phyloP scores from a whole-genome alignment of 2,888 invertebrate genomes.

The Megastigmus dorsalis region DNA sequence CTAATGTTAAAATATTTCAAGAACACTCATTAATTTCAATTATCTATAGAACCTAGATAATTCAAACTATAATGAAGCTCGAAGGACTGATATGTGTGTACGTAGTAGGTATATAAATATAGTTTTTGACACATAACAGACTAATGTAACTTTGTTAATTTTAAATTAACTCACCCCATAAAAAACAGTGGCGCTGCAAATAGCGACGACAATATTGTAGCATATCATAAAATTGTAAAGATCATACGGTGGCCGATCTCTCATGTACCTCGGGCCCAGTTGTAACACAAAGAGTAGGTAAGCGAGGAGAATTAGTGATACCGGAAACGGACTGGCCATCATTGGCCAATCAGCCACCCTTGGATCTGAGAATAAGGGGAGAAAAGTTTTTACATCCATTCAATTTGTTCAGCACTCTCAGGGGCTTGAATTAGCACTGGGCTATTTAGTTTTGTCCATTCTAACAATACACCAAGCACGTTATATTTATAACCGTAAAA shows the following conservation, averaged over 20 bases:
- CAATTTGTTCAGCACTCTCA: neutral
- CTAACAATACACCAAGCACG: neutral
- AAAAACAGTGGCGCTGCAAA: slow-evolving; percentile 80
- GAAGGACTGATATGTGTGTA: too few relatives aligned
- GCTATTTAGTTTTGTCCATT: neutral
- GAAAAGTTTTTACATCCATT: slow-evolving; percentile 23
- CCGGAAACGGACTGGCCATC: slow-evolving; percentile 67
- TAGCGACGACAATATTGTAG: slow-evolving; percentile 75
- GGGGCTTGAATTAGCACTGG: neutral
- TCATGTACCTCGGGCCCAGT: slow-evolving; percentile 68
- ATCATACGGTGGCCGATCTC: slow-evolving; percentile 64
- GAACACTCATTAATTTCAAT: too few relatives aligned
- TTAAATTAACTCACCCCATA: slow-evolving; percentile 79
- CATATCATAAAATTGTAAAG: slow-evolving; percentile 67
- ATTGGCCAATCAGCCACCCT: slow-evolving; percentile 69
- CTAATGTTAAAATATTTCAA: too few relatives aligned
- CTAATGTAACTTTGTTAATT: too few relatives aligned
- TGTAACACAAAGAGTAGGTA: slow-evolving; percentile 67
- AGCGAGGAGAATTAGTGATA: slow-evolving; percentile 61
- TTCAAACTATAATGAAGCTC: too few relatives aligned
- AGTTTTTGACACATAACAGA: too few relatives aligned
- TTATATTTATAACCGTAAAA: neutral
- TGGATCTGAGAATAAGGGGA: slow-evolving; percentile 63
- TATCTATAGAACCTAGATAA: too few relatives aligned
- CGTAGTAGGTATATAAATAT: too few relatives aligned